These are phyloP conservation scores for Chymomyza caudatula DNA, from an alignment of 2,888 invertebrate species.

Conservation along the genomic window DNA sequence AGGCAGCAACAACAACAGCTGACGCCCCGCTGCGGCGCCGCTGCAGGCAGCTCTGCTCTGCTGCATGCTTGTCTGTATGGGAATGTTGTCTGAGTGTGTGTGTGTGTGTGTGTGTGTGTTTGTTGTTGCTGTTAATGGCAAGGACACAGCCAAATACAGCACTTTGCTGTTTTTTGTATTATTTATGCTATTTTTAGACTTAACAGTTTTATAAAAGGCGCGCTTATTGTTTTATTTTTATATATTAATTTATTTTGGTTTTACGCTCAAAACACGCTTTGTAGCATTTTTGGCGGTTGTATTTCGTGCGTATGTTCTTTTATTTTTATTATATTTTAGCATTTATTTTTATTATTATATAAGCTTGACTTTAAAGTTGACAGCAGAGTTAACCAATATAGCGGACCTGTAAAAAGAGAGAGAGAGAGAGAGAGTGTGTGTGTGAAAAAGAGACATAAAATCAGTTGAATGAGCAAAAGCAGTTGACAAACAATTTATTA, in stretches of 20 bases:
- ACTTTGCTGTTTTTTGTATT: conserved; percentile 18
- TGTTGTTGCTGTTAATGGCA: conserved; percentile 24
- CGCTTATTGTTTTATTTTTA: conserved; percentile 4
- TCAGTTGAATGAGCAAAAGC: background rate
- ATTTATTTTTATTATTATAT: too few relatives aligned
- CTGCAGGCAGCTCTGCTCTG: background rate
- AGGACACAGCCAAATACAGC: conserved; percentile 6
- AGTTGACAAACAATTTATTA: background rate
- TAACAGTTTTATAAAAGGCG: background rate
- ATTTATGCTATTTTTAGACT: background rate
- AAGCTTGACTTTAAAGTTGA: background rate
- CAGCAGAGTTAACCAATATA: background rate
- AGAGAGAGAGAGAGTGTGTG: too few relatives aligned
- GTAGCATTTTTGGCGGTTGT: background rate
- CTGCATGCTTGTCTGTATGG: conserved; percentile 59
- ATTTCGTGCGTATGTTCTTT: conserved; percentile 15
- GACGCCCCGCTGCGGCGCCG: conserved; percentile 20
- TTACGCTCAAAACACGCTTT: conserved; percentile 6
- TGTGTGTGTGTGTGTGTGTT: conserved; percentile 16
- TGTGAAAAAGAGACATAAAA: background rate
- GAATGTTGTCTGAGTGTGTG: conserved; percentile 17
- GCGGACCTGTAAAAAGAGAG: background rate
- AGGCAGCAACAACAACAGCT: conserved; percentile 36
- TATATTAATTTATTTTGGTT: background rate
- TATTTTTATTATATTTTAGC: background rate